These are phyloP conservation scores for Panopea generosa DNA, from an alignment of 2,888 invertebrate genomes.

Conservation along the genomic window DNA sequence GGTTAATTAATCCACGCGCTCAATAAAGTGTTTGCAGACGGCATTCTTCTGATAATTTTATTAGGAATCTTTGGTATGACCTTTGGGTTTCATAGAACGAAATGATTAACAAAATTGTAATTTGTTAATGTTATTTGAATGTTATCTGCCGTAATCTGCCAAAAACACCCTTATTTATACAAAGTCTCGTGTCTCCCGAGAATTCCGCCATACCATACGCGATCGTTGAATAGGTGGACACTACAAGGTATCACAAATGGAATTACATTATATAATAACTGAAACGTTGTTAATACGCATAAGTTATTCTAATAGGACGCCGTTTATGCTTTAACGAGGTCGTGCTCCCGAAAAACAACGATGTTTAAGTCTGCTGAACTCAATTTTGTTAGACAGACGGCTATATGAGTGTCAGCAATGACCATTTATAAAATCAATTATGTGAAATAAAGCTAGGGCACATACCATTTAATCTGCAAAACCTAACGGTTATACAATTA, in stretches of 20 bases:
- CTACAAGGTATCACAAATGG: background rate
- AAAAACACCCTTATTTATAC: conserved; percentile 63
- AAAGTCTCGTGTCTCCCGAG: conserved; percentile 64
- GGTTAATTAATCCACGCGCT: conserved; percentile 57
- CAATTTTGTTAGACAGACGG: too few relatives aligned
- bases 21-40: conserved; percentile 51
- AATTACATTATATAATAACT: too few relatives aligned
- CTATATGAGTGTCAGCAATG: too few relatives aligned
- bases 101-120: conserved; percentile 29
- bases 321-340: too few relatives aligned
- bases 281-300: too few relatives aligned
- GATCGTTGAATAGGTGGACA: conserved; percentile 39
- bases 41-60: conserved; percentile 28
- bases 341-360: too few relatives aligned
- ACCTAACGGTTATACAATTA: too few relatives aligned
- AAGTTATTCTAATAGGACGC: too few relatives aligned
- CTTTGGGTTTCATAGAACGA: background rate
- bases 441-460: too few relatives aligned
- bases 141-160: conserved; percentile 53
- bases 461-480: too few relatives aligned
- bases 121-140: conserved; percentile 54
- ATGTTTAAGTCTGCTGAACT: too few relatives aligned
- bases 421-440: too few relatives aligned
- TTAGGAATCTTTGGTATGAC: conserved; percentile 9
- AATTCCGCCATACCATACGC: conserved; percentile 20